Evolutionary conservation across 2,797 vertebrate species (phyloP).

Genomic region (Melanotaenia nigrans): DNA sequence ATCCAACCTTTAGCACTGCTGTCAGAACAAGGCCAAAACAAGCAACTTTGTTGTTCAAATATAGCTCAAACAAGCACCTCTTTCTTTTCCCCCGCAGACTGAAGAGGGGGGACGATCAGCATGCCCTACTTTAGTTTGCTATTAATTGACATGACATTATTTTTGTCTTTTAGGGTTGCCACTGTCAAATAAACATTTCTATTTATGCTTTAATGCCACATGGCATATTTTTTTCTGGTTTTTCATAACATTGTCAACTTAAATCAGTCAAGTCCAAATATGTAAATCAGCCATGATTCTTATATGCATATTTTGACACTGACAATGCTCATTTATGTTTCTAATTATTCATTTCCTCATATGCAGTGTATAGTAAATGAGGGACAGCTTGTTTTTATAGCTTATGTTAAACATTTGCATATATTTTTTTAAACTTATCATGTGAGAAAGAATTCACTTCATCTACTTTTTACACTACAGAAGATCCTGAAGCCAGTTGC

Average conservation of each 20-base stretch:
- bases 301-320: background rate
- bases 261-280: background rate
- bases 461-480: constrained; percentile 14
- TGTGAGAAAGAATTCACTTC: constrained; percentile 38
- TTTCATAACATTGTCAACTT: background rate
- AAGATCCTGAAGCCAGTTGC: constrained; percentile 39
- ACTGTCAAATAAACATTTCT: constrained; percentile 17
- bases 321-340: background rate
- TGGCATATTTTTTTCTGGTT: background rate
- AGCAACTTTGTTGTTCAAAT: constrained; percentile 63
- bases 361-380: constrained; percentile 2
- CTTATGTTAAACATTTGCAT: constrained; percentile 53
- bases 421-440: constrained; percentile 52
- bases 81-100: background rate
- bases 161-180: constrained; percentile 21
- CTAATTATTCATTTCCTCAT: background rate
- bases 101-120: constrained; percentile 34
- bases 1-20: constrained; percentile 43
- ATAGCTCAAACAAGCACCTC: constrained; percentile 43
- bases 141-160: constrained; percentile 46
- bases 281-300: constrained; percentile 8
- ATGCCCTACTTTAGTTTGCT: constrained; percentile 33
- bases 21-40: constrained; percentile 54
- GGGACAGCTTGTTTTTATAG: constrained; percentile 41
- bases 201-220: background rate